A percentile compares a stretch with the other conserved stretches of the same genome.
phyloP scores from a whole-genome alignment of 2,797 vertebrate genomes.

The Mus spretus region DNA sequence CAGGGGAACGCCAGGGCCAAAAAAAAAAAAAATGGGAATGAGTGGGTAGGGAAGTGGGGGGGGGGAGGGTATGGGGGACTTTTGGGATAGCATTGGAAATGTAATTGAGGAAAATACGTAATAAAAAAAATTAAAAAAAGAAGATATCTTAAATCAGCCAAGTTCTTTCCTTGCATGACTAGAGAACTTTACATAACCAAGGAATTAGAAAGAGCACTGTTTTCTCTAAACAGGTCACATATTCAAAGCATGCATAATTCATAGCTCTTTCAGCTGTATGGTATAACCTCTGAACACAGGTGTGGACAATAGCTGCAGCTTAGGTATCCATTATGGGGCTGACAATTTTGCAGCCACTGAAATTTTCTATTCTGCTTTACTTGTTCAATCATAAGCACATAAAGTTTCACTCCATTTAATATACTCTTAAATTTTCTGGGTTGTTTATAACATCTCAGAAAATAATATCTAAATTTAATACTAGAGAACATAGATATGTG shows the following conservation, averaged over 20 bases:
- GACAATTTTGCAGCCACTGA: not conserved
- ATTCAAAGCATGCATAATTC: constrained; percentile 29
- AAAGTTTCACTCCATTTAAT: constrained; percentile 59
- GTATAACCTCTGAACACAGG: not conserved
- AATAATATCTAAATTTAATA: constrained; percentile 47
- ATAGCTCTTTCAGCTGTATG: not conserved
- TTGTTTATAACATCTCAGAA: constrained; percentile 48
- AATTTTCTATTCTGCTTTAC: constrained; percentile 18
- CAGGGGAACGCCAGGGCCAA: no score
- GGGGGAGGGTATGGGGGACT: no score
- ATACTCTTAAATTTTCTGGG: constrained; percentile 51
- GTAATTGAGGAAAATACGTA: no score
- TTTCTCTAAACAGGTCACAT: not conserved
- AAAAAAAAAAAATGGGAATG: no score
- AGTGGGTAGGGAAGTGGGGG: no score
- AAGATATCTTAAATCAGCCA: constrained; percentile 42
- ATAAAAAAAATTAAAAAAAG: no score
- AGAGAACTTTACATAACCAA: not conserved
- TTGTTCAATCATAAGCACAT: not conserved
- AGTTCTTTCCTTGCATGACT: constrained; percentile 35
- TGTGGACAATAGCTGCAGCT: not conserved
- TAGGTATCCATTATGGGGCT: not conserved
- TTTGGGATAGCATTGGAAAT: no score
- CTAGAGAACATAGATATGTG: not conserved
- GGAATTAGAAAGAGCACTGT: constrained; percentile 38